Evolutionary conservation across 1,140 invertebrate genomes (phyloP), one percentile per base, ranked within the genome.

Genomic region (Palaemon carinicauda): DNA sequence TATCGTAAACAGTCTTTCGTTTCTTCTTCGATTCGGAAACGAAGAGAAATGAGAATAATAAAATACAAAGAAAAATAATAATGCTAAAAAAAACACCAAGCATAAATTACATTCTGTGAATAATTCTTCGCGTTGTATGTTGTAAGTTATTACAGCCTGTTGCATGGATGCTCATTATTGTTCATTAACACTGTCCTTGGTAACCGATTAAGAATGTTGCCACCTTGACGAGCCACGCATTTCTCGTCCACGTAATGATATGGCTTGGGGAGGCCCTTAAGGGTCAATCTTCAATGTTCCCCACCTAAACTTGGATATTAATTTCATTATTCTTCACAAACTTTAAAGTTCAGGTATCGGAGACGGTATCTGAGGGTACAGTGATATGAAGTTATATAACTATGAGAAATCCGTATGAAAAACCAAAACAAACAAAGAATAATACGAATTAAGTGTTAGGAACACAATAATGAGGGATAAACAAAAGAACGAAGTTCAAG

Each of bases 141-240:
- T 41, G 1, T 75, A 78, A 87, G 77, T 87, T 80, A 87, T 87
- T 80, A 87, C 27, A 33, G 69, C 27, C 53, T 31, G 50, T 74
- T 54, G 50, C 41, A 74, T 80, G 65, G 53, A 21, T 87, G 60
- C 71, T 87, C 84, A 87, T 87, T 87, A 87, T 80, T 80, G 78
- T 80, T 87, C 84, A 87, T 87, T 87, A 87, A 87, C 84, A 87
- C 84, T 87, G 84, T 87, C 84, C 84, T 87, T 87, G 84, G 78
- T 53, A 80, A 80, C 77, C 79, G 84, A 87, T 87, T 87, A 87
- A 74, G 69, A 51, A n/a, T 80, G 84, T 87, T 87, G 84, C 84
- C 78, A 65, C 33, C 71, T 19, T 78, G 56, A 24, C 33, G 74
- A 31, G 74, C 51, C 24, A n/a, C 60, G 21, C 60, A 21, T 50